phyloP scores from a whole-genome alignment of 2,113 vertebrate genomes.

The Motacilla tschutschensis region DNA sequence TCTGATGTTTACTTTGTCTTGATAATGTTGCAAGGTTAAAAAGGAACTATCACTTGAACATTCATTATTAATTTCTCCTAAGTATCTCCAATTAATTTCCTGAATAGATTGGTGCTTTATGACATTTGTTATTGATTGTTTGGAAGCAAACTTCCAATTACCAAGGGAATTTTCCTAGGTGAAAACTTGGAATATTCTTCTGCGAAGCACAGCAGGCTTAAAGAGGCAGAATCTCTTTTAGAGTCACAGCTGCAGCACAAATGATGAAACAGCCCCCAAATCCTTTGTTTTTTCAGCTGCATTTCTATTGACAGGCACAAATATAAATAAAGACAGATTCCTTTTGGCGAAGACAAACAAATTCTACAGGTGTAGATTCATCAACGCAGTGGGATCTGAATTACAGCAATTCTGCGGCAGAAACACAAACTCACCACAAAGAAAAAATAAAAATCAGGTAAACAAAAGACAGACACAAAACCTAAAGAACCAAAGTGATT shows the following conservation, averaged over 20 bases:
- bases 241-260: background rate
- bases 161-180: background rate
- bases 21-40: constrained; percentile 67
- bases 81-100: constrained; percentile 66
- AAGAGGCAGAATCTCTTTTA: background rate
- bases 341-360: background rate
- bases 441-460: too few species aligned
- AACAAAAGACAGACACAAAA: background rate
- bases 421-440: background rate
- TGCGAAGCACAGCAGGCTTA: background rate
- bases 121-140: constrained; percentile 64
- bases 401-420: background rate
- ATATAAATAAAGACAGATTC: background rate
- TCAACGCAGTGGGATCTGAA: background rate
- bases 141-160: constrained; percentile 65
- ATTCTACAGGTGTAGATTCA: background rate
- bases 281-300: background rate
- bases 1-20: constrained; percentile 72
- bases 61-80: constrained; percentile 71
- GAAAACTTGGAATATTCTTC: background rate
- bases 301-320: background rate
- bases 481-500: background rate
- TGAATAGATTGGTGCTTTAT: constrained; percentile 59
- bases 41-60: constrained; percentile 56
- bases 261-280: background rate